Conservation (phyloP, 2,113 vertebrate genomes). For the Trachemys scripta region DNA sequence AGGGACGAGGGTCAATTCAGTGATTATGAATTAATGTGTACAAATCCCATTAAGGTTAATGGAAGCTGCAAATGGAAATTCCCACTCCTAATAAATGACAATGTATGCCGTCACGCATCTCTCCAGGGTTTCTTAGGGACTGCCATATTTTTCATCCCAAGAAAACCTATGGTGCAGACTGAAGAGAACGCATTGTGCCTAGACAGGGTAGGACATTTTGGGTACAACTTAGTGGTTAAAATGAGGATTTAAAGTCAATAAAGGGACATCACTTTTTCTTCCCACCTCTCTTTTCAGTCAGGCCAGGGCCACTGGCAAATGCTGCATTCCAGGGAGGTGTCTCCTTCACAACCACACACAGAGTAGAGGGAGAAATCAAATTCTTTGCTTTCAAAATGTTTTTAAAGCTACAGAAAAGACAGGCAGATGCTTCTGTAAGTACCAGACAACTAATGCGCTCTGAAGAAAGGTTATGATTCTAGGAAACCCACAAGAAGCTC, state of each 20-base stretch:
- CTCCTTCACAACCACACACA: background rate
- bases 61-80: background rate
- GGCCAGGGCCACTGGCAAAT: background rate
- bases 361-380: slow-evolving; percentile 25
- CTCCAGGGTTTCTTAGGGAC: rapidly evolving
- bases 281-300: background rate
- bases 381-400: slow-evolving; percentile 54
- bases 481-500: slow-evolving; percentile 75
- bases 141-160: background rate
- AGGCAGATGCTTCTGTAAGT: slow-evolving; percentile 59
- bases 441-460: background rate
- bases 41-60: background rate
- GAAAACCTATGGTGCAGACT: background rate
- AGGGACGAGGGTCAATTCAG: background rate
- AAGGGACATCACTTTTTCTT: background rate
- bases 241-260: background rate
- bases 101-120: background rate
- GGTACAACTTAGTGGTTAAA: background rate
- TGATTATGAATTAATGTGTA: background rate
- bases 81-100: background rate
- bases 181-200: background rate
- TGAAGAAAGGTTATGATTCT: slow-evolving; percentile 15
- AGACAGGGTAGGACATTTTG: background rate
- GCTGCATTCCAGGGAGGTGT: background rate
- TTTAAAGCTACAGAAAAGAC: slow-evolving; percentile 45